Percentiles rank a stretch among this genome's conserved stretches.
phyloP scores from a whole-genome alignment of 2,797 vertebrate genomes.

The Philypnodon macrostomus region DNA sequence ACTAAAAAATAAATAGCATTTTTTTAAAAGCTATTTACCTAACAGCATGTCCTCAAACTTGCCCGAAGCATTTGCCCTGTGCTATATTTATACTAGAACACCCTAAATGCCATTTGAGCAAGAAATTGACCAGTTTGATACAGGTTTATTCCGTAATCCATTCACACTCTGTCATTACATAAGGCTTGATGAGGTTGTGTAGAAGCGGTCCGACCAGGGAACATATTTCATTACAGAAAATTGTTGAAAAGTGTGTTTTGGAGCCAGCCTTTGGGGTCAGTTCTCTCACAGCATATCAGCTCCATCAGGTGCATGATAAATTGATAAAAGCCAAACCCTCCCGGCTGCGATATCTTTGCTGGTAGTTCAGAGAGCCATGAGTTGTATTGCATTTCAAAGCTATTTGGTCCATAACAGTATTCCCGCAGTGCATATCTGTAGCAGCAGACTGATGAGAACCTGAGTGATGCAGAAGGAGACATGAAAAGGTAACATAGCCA shows the following conservation, averaged over 20 bases:
- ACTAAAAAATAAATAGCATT: no score
- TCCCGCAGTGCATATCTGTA: constrained; percentile 35
- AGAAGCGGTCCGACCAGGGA: constrained; percentile 5
- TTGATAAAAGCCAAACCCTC: constrained; percentile 22
- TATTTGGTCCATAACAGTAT: constrained; percentile 28
- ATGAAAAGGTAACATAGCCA: constrained; percentile 31
- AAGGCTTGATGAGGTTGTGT: constrained; percentile 1
- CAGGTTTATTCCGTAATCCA: constrained; percentile 10
- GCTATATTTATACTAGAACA: no score
- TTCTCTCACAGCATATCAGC: constrained; percentile 22
- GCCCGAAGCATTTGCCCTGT: no score
- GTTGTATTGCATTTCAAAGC: constrained; percentile 37
- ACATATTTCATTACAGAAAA: constrained; percentile 9
- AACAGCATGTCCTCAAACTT: no score
- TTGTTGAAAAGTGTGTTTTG: constrained; percentile 13
- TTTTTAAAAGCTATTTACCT: no score
- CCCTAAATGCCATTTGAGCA: constrained; percentile 36
- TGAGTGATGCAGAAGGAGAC: constrained; percentile 30
- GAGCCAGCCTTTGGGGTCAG: constrained; percentile 15
- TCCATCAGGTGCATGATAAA: constrained; percentile 32
- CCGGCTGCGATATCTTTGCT: constrained; percentile 26
- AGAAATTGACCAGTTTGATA: constrained; percentile 19
- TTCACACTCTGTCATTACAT: not conserved
- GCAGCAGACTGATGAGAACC: constrained; percentile 20
- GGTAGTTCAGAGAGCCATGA: constrained; percentile 25